Evolutionary conservation across 2,113 vertebrate genomes (phyloP).

Genomic region (Atlantisia rogersi): DNA sequence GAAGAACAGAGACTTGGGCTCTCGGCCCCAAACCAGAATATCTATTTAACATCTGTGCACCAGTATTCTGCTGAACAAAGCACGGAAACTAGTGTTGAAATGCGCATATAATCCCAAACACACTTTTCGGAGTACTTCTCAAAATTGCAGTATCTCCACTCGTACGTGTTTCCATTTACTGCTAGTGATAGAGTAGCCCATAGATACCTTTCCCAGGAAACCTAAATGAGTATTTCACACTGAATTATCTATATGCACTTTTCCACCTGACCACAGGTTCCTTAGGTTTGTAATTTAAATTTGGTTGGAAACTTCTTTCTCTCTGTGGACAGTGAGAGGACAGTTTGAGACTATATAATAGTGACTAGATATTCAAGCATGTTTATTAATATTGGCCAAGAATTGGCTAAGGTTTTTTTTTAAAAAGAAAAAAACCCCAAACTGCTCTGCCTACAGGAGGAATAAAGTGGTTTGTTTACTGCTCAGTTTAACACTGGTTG

Average conservation of each 20-base stretch:
- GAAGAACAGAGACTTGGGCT: conserved; percentile 18
- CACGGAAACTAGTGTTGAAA: background rate
- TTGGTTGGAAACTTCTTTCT: background rate
- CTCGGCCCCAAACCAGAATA: conserved; percentile 5
- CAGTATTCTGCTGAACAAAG: conserved; percentile 24
- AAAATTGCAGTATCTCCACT: background rate
- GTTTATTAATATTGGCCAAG: background rate
- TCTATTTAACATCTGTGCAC: conserved; percentile 38
- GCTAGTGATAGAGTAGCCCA: background rate
- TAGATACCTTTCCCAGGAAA: background rate
- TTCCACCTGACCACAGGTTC: background rate
- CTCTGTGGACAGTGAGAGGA: background rate
- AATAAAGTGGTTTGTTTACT: background rate
- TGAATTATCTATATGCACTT: background rate
- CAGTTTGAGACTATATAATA: background rate
- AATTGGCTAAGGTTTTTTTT: too few relatives aligned
- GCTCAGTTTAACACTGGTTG: background rate
- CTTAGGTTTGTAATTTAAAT: background rate
- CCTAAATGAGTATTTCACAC: background rate
- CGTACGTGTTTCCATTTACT: background rate
- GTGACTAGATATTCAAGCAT: background rate
- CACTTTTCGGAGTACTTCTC: background rate
- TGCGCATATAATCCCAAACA: background rate
- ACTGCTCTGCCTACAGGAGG: rapidly evolving
- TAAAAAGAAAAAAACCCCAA: background rate